These are phyloP conservation scores for Drosophila carrolli DNA, from an alignment of 1,140 invertebrate species.

Conservation along the genomic window DNA sequence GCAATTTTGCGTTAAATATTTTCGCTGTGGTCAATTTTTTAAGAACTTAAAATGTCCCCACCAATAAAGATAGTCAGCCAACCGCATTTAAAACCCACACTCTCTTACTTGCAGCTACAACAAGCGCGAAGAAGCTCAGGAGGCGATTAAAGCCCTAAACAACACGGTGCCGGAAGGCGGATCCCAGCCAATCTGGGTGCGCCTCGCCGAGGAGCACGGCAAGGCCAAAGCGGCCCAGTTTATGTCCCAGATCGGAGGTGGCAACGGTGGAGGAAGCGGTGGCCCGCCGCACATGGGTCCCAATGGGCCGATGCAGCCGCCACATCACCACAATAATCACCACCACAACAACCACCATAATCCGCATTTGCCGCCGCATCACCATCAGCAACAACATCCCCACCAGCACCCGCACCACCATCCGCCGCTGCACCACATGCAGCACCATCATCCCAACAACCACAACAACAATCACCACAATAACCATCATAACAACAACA, in stretches of 20 bases:
- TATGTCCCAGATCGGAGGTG: conserved; percentile 53
- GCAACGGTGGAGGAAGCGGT: conserved; percentile 16
- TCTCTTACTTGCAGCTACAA: conserved; percentile 87
- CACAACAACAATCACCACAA: conserved; percentile 33
- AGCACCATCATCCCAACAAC: conserved; percentile 34
- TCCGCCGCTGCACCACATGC: conserved; percentile 37
- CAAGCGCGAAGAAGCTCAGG: conserved; percentile 93
- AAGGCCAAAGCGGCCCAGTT: conserved; percentile 91
- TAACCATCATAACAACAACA: conserved; percentile 22
- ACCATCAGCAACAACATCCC: conserved; percentile 26
- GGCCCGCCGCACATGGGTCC: conserved; percentile 38
- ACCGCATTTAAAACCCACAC: neutral
- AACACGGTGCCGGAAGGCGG: conserved; percentile 93
- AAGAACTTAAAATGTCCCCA: neutral
- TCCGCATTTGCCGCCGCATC: conserved; percentile 35
- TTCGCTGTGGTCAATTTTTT: too few relatives aligned
- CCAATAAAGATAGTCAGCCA: neutral
- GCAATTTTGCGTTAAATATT: too few relatives aligned
- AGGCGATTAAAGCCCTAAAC: conserved; percentile 93
- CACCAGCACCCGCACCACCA: conserved; percentile 45
- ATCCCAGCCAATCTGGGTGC: conserved; percentile 92
- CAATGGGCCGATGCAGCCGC: conserved; percentile 29
- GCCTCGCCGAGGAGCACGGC: conserved; percentile 95
- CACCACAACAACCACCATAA: conserved; percentile 40
- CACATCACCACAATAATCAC: conserved; percentile 43